Evolutionary conservation across 2,113 vertebrate genomes (phyloP), one percentile per base, ranked within the genome.

Genomic region (Melanocharis versteri): DNA sequence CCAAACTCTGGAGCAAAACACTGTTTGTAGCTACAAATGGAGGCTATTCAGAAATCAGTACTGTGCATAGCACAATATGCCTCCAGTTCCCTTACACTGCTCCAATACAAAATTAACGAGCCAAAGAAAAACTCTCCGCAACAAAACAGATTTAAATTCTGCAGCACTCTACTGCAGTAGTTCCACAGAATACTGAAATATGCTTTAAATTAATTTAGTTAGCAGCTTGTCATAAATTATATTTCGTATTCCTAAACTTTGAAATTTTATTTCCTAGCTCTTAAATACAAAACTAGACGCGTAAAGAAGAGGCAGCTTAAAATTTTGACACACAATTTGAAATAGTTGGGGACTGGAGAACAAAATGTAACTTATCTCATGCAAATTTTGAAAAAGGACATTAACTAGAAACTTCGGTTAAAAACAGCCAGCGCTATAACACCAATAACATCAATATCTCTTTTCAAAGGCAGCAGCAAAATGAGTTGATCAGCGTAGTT

Each of bases 81-180:
- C 40, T 75, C 75, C 45, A 39, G 35, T 53, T 90, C 62, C 40
- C n/a, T 83, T 54, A 62, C 24, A 39, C 9, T 28, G 22, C 33
- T 86, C 33, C 62, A 88, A 72, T 17, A 77, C 20, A 88, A 76
- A 93, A 92, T 24, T 64, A 90, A 64, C 17, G 42, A 92, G 35
- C 18, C 66, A 88, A 79, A 85, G 33, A 54, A 85, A 93, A 90
- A 22, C 17, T 24, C 40, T 50, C 35, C 1, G 3, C 56, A 87
- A 64, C 61, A 68, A 45, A 75, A 60, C 0, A 73, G 42, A 47
- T 45, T 48, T 48, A 72, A 70, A 15, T 47, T 66, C 72, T 60
- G 10, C 5, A 47, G 37, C 17, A 7, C 21, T 39, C 27, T 35
- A 18, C 7, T 58, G n/a, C 58, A 60, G 35, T 8, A 58, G 11